Evolutionary conservation across 1,140 invertebrate genomes (phyloP).

Genomic region (Drosophila teissieri): DNA sequence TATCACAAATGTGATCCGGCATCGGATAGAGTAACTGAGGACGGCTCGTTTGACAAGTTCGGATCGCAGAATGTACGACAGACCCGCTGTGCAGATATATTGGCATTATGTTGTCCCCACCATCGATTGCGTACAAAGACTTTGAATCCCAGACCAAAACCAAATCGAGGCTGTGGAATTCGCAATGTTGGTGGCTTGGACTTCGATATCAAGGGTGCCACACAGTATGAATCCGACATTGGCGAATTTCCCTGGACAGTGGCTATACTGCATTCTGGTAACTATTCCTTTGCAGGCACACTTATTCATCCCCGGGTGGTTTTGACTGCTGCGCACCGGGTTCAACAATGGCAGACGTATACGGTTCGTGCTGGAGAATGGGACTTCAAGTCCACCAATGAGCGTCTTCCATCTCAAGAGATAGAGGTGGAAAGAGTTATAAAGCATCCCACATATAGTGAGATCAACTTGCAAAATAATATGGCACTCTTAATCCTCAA

Average conservation of each 20-base stretch:
- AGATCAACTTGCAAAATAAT: neutral
- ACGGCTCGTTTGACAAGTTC: no score
- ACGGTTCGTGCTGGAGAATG: slow-evolving; percentile 1
- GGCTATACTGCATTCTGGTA: neutral
- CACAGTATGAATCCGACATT: neutral
- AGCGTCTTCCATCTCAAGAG: neutral
- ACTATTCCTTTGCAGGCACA: neutral
- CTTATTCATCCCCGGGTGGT: slow-evolving; percentile 1
- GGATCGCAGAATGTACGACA: no score
- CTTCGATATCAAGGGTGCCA: no score
- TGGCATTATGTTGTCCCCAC: no score
- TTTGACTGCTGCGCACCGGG: neutral
- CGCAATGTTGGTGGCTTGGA: neutral
- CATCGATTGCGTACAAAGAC: no score
- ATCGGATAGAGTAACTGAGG: no score
- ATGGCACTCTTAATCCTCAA: neutral
- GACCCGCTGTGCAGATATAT: no score
- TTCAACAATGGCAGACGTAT: neutral
- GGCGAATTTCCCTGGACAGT: neutral
- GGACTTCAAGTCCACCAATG: neutral
- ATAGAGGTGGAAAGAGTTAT: neutral
- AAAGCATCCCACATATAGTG: neutral
- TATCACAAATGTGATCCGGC: no score
- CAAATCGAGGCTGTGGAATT: no score
- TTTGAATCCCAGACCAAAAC: no score